phyloP scores from a whole-genome alignment of 2,888 invertebrate species.

The Tetropium fuscum region DNA sequence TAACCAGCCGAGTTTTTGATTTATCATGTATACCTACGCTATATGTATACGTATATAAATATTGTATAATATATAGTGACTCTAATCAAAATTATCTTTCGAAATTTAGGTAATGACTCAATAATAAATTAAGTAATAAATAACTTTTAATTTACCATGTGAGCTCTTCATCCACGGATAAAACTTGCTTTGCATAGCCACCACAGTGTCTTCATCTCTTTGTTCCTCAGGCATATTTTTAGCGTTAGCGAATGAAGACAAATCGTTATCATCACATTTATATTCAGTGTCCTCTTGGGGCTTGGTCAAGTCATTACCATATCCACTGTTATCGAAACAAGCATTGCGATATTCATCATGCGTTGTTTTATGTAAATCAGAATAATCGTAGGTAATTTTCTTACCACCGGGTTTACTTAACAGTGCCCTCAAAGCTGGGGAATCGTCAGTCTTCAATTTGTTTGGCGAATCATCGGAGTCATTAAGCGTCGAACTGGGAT shows the following conservation, averaged over 20 bases:
- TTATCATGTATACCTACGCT: too few relatives aligned
- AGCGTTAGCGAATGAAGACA: conserved; percentile 68
- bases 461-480: conserved; percentile 32
- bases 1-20: too few relatives aligned
- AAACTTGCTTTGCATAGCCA: conserved; percentile 46
- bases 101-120: too few relatives aligned
- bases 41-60: too few relatives aligned
- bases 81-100: too few relatives aligned
- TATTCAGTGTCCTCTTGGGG: conserved; percentile 65
- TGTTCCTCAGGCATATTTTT: conserved; percentile 36
- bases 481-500: conserved; percentile 31
- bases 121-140: too few relatives aligned
- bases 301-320: conserved; percentile 19
- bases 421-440: conserved; percentile 72
- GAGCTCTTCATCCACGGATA: conserved; percentile 74
- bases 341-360: conserved; percentile 51
- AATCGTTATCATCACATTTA: conserved; percentile 62
- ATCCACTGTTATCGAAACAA: conserved; percentile 51
- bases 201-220: conserved; percentile 34
- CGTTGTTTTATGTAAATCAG: conserved; percentile 45
- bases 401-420: conserved; percentile 63
- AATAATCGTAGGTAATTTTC: conserved; percentile 61
- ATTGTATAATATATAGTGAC: too few relatives aligned
- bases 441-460: conserved; percentile 60
- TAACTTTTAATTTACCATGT: conserved; percentile 61